A percentile compares a stretch with the other conserved stretches of the same genome.
phyloP scores from a whole-genome alignment of 2,113 vertebrate genomes.

The Orientallactaga bullata region DNA sequence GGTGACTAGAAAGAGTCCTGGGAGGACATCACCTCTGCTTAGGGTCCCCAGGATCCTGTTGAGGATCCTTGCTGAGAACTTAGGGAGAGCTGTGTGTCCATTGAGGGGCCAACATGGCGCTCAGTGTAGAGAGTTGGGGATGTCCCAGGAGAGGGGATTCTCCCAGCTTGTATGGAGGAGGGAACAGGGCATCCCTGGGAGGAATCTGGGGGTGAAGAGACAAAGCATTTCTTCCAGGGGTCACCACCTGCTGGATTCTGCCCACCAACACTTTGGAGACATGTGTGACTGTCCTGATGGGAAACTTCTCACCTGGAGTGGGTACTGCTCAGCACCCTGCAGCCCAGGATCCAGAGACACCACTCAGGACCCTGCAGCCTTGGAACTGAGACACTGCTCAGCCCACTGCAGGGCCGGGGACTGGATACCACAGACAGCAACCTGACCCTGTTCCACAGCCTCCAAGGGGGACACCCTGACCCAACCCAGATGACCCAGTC shows the following conservation, averaged over 20 bases:
- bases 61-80: too few species aligned
- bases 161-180: too few species aligned
- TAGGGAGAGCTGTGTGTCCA: too few species aligned
- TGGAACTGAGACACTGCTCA: neutral
- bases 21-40: too few species aligned
- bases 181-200: neutral
- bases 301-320: neutral
- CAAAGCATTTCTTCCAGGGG: too few species aligned
- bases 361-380: neutral
- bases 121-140: too few species aligned
- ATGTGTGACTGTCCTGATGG: neutral
- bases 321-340: too few species aligned
- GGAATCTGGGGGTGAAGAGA: neutral
- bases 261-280: neutral
- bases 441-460: rapidly evolving
- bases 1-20: too few species aligned
- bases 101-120: too few species aligned
- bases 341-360: neutral
- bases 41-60: too few species aligned
- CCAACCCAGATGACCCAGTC: neutral
- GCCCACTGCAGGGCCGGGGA: neutral
- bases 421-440: neutral
- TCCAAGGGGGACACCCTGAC: neutral
- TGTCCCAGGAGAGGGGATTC: too few species aligned
- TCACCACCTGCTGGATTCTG: too few species aligned